Evolutionary conservation across 1,140 invertebrate genomes (phyloP).

Genomic region (Listronotus bonariensis): DNA sequence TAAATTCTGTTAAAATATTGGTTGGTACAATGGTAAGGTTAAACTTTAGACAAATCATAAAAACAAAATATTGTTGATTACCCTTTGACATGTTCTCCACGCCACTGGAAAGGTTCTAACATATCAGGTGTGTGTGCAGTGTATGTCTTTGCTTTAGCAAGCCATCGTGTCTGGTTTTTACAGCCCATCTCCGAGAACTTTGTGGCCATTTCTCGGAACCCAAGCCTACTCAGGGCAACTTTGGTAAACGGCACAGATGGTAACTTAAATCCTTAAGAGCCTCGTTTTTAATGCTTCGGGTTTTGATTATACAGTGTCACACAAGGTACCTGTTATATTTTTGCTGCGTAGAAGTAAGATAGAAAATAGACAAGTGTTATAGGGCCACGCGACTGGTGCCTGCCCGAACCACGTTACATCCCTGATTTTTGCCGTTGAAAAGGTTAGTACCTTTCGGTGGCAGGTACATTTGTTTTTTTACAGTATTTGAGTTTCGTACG

Average conservation of each 20-base stretch:
- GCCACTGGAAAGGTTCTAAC: constrained; percentile 25
- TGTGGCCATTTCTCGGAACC: constrained; percentile 37
- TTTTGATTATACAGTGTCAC: constrained; percentile 34
- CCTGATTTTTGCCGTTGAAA: no score
- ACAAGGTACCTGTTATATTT: constrained; percentile 23
- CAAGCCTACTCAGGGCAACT: constrained; percentile 37
- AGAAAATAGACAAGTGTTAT: constrained; percentile 2
- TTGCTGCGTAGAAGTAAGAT: constrained; percentile 14
- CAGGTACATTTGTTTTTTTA: no score
- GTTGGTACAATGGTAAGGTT: no score
- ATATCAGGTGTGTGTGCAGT: constrained; percentile 27
- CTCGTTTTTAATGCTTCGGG: constrained; percentile 28
- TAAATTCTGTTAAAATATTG: no score
- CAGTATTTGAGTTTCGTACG: no score
- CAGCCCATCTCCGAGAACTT: constrained; percentile 36
- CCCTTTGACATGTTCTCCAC: no score
- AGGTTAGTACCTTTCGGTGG: no score
- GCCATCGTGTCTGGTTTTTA: constrained; percentile 38
- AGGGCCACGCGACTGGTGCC: constrained; percentile 19
- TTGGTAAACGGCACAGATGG: constrained; percentile 36
- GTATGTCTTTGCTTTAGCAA: constrained; percentile 38
- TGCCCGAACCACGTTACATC: no score
- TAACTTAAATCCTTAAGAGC: constrained; percentile 35
- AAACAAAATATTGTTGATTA: no score
- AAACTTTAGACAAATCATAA: no score